These are phyloP conservation scores for Nerophis lumbriciformis DNA, from an alignment of 2,113 vertebrate genomes.

Conservation along the genomic window DNA sequence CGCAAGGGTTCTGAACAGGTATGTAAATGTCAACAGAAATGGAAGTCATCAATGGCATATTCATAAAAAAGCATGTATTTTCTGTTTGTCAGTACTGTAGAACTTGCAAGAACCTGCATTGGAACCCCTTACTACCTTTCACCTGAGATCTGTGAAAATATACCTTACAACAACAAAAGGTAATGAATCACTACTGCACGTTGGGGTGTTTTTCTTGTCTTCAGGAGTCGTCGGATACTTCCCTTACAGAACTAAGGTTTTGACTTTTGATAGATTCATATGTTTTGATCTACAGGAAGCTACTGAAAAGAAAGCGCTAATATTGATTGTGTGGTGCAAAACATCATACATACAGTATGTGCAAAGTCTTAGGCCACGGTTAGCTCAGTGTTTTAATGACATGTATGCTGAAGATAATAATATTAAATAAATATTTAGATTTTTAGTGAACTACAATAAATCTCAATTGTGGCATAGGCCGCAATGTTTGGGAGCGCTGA, in stretches of 20 bases:
- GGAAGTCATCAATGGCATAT: neutral
- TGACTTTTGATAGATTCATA: slow-evolving; percentile 13
- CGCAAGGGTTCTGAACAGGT: slow-evolving; percentile 96
- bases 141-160: slow-evolving; percentile 97
- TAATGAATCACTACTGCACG: slow-evolving; percentile 42
- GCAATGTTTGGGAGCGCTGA: no score
- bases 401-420: no score
- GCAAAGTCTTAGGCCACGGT: no score
- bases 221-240: neutral
- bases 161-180: slow-evolving; percentile 99
- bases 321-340: slow-evolving; percentile 48
- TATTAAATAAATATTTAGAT: no score
- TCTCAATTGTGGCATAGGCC: no score
- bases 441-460: no score
- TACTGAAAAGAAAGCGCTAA: neutral
- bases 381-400: no score
- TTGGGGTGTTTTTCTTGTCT: neutral
- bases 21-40: slow-evolving; percentile 13
- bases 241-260: neutral
- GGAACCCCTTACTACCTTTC: slow-evolving; percentile 97
- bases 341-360: neutral
- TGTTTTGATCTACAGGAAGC: slow-evolving; percentile 24
- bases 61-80: neutral
- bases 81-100: slow-evolving; percentile 79
- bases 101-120: slow-evolving; percentile 93